phyloP scores from a whole-genome alignment of 2,797 vertebrate species.

The Aeoliscus strigatus region DNA sequence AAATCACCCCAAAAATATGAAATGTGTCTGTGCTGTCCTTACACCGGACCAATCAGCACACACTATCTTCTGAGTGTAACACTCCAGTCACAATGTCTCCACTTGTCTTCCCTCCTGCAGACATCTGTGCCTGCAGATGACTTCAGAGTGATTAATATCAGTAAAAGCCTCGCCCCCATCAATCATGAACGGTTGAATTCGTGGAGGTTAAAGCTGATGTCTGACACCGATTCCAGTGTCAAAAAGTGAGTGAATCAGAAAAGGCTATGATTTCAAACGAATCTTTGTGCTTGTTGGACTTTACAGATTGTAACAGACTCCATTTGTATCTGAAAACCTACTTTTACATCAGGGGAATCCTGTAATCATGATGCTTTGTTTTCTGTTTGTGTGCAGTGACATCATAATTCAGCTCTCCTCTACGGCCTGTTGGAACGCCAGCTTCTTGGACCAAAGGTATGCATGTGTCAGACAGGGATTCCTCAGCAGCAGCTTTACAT shows the following conservation, averaged over 20 bases:
- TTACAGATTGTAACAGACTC: background rate
- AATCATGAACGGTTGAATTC: constrained; percentile 87
- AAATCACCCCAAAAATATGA: too few species aligned
- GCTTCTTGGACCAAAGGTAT: constrained; percentile 97
- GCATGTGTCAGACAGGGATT: too few species aligned
- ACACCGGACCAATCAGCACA: too few species aligned
- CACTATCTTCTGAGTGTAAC: constrained; percentile 6
- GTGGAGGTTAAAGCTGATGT: constrained; percentile 89
- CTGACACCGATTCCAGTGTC: constrained; percentile 82
- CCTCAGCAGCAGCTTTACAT: too few species aligned
- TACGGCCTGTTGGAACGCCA: constrained; percentile 95
- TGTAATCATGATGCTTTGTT: background rate
- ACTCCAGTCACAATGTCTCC: constrained; percentile 11
- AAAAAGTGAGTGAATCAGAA: constrained; percentile 81
- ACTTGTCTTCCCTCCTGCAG: constrained; percentile 64
- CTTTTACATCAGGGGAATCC: background rate
- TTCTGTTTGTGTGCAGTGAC: constrained; percentile 69
- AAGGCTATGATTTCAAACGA: too few species aligned
- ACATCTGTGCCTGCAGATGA: constrained; percentile 81
- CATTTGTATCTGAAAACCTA: too few species aligned
- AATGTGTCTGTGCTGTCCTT: too few species aligned
- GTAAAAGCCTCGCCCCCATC: constrained; percentile 83
- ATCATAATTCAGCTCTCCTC: constrained; percentile 91
- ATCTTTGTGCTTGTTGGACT: background rate
- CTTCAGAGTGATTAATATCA: constrained; percentile 85